Evolutionary conservation across 2,113 vertebrate species (phyloP).

Genomic region (Corvus cornix): DNA sequence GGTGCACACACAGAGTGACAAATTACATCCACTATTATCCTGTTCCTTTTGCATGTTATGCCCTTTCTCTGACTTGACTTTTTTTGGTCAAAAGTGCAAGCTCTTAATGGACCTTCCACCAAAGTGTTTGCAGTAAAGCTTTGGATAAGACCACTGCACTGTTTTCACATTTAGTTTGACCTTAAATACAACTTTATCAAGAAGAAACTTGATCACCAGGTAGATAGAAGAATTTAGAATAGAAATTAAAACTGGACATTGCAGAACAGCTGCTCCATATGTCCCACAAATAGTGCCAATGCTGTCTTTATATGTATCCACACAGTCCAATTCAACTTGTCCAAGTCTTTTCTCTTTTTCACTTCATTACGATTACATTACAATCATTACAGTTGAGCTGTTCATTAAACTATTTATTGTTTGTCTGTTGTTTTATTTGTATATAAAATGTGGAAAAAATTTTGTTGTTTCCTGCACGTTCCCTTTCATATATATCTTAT

Average conservation of each 20-base stretch:
- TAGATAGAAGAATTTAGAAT: background rate
- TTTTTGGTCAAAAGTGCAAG: background rate
- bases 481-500: background rate
- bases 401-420: background rate
- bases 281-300: background rate
- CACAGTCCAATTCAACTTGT: background rate
- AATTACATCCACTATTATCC: background rate
- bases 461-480: background rate
- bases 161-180: background rate
- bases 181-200: background rate
- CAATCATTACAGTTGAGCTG: background rate
- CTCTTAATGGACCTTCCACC: background rate
- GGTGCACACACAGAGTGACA: accelerated
- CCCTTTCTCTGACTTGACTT: background rate
- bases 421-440: background rate
- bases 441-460: background rate
- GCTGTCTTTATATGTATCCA: background rate
- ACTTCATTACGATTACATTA: background rate
- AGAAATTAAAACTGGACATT: background rate
- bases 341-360: background rate
- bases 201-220: background rate
- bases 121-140: background rate
- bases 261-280: background rate
- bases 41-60: background rate
- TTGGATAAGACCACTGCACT: background rate